Evolutionary conservation across 2,888 invertebrate genomes (phyloP).

Genomic region (Peribatodes rhomboidaria): DNA sequence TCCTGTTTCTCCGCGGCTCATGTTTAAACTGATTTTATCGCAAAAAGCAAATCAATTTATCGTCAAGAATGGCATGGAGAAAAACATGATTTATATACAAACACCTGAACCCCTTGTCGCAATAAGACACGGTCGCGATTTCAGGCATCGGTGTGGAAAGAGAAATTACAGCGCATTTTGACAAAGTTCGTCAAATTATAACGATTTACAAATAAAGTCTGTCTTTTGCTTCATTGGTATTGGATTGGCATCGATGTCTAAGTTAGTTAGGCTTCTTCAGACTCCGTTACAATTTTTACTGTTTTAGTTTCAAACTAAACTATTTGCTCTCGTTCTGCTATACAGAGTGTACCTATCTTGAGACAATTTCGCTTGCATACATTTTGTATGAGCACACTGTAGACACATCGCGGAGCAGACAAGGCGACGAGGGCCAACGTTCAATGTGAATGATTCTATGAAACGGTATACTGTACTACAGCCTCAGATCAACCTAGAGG

Average conservation of each 20-base stretch:
- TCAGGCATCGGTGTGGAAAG: not conserved
- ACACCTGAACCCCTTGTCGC: conserved; percentile 12
- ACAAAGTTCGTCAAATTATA: conserved; percentile 15
- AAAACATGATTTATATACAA: conserved; percentile 16
- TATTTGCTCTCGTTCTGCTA: no score
- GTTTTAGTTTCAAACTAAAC: no score
- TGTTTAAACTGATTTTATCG: conserved; percentile 21
- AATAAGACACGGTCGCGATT: conserved; percentile 7
- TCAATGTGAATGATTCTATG: no score
- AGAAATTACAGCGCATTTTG: conserved; percentile 7
- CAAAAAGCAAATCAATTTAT: conserved; percentile 26
- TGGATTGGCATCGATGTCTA: conserved; percentile 24
- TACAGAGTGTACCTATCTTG: no score
- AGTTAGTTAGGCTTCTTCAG: conserved; percentile 1
- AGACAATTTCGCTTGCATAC: no score
- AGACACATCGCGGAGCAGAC: no score
- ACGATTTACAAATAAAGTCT: conserved; percentile 11
- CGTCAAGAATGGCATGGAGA: conserved; percentile 10
- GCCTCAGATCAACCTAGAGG: no score
- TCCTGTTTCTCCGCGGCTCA: conserved; percentile 14
- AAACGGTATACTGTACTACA: no score
- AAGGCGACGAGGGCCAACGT: no score
- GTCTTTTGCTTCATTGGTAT: conserved; percentile 24
- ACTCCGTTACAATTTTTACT: not conserved
- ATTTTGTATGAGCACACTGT: no score